phyloP scores from a whole-genome alignment of 2,888 invertebrate genomes.

The Campoplex capitator region DNA sequence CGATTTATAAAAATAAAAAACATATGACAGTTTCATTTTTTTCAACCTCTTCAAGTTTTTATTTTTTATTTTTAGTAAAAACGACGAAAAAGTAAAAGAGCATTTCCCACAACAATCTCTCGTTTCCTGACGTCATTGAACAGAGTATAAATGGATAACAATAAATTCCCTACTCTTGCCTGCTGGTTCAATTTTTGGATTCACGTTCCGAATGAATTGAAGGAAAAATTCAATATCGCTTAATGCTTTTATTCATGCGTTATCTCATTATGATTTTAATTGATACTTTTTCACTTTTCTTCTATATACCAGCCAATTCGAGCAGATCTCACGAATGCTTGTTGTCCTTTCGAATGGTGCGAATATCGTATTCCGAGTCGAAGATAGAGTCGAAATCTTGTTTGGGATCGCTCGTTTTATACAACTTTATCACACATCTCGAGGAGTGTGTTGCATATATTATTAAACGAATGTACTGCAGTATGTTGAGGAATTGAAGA shows the following conservation, averaged over 20 bases:
- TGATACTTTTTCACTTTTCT: too few species aligned
- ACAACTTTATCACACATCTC: not conserved
- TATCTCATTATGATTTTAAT: too few species aligned
- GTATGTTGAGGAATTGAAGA: not conserved
- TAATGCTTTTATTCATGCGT: too few species aligned
- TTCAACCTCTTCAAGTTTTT: not conserved
- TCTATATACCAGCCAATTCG: too few species aligned
- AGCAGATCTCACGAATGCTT: not conserved
- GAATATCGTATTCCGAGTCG: not conserved
- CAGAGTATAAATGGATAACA: too few species aligned
- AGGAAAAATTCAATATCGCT: too few species aligned
- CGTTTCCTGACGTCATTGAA: not conserved
- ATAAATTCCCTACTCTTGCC: too few species aligned
- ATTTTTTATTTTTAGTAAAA: not conserved
- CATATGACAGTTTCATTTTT: not conserved
- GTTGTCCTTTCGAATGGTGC: not conserved
- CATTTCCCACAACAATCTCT: not conserved
- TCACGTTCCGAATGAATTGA: too few species aligned
- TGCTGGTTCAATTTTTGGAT: too few species aligned
- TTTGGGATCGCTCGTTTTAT: not conserved
- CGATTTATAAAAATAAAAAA: conserved; percentile 1
- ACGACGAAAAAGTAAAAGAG: not conserved
- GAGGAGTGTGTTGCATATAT: not conserved
- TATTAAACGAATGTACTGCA: not conserved
- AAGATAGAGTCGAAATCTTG: not conserved